Percentiles rank a stretch among this genome's conserved stretches.
Evolutionary conservation across 2,797 vertebrate genomes (phyloP).

Genomic region (Pseudocheirus occidentalis): DNA sequence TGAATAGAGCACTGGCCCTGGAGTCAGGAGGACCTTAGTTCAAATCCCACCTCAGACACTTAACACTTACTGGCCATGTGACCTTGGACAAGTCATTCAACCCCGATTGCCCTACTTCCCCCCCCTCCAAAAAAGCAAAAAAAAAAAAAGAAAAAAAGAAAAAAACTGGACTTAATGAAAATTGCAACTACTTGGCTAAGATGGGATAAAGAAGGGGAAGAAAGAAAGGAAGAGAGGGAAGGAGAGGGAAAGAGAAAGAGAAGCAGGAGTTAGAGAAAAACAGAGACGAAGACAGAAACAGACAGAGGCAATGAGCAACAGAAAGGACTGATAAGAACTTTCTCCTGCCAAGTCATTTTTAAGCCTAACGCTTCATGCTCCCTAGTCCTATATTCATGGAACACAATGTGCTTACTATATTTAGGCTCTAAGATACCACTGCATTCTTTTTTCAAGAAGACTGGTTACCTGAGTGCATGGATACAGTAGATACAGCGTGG

Average conservation of each 20-base stretch:
- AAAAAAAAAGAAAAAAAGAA: not conserved
- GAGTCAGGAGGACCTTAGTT: too few relatives aligned
- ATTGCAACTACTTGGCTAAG: not conserved
- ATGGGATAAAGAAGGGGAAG: not conserved
- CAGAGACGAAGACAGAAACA: not conserved
- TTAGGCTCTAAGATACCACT: conserved; percentile 24
- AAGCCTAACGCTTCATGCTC: not conserved
- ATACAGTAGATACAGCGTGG: conserved; percentile 99
- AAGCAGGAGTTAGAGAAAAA: not conserved
- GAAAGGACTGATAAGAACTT: not conserved
- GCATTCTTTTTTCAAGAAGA: conserved; percentile 34
- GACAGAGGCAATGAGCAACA: not conserved
- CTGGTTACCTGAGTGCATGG: conserved; percentile 95
- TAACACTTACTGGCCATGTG: too few relatives aligned
- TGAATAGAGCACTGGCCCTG: too few relatives aligned
- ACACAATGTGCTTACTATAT: not conserved
- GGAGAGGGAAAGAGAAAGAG: not conserved
- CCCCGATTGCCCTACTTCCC: too few relatives aligned
- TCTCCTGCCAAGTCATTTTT: not conserved
- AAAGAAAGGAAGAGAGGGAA: not conserved
- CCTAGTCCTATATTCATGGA: not conserved
- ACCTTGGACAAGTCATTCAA: too few relatives aligned
- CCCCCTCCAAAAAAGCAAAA: too few relatives aligned
- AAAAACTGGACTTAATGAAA: not conserved
- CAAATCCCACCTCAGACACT: too few relatives aligned